Percentiles rank a stretch among this genome's conserved stretches.
These are phyloP conservation scores for Erebia epiphron DNA, from an alignment of 2,888 invertebrate species.

Conservation along the genomic window DNA sequence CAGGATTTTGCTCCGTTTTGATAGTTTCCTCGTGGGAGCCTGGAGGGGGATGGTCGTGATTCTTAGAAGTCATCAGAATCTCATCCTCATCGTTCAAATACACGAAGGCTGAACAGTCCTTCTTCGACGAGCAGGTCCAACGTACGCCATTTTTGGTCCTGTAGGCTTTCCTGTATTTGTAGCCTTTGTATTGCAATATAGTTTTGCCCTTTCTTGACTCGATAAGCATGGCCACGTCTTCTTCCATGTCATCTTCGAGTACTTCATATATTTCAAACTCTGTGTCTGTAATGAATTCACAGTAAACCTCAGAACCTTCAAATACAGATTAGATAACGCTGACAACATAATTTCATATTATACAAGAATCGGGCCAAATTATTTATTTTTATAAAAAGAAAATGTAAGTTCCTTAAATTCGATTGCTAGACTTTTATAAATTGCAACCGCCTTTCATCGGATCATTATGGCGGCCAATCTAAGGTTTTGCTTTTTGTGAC, in stretches of 20 bases:
- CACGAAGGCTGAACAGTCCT: constrained; percentile 60
- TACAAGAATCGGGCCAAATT: no score
- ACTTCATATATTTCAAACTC: constrained; percentile 34
- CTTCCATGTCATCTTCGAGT: constrained; percentile 40
- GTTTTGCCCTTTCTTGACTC: constrained; percentile 59
- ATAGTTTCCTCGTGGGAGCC: background rate
- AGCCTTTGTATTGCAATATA: constrained; percentile 59
- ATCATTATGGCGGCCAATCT: no score
- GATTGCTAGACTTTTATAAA: no score
- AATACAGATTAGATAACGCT: background rate
- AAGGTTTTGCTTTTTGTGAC: no score
- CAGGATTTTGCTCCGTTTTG: background rate
- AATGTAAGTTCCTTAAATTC: no score
- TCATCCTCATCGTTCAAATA: constrained; percentile 62
- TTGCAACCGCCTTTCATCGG: no score
- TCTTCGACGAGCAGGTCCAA: constrained; percentile 63
- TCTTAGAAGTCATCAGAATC: constrained; percentile 56
- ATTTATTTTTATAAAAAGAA: no score
- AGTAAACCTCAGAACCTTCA: background rate
- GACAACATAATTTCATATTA: background rate
- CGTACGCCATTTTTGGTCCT: constrained; percentile 56
- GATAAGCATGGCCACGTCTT: constrained; percentile 55
- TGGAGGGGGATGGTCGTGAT: constrained; percentile 45
- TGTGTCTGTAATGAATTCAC: background rate
- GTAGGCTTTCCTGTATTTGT: constrained; percentile 62